Evolutionary conservation across 64 coral and sea anemone species (phyloP).

Genomic region (Porites lutea): DNA sequence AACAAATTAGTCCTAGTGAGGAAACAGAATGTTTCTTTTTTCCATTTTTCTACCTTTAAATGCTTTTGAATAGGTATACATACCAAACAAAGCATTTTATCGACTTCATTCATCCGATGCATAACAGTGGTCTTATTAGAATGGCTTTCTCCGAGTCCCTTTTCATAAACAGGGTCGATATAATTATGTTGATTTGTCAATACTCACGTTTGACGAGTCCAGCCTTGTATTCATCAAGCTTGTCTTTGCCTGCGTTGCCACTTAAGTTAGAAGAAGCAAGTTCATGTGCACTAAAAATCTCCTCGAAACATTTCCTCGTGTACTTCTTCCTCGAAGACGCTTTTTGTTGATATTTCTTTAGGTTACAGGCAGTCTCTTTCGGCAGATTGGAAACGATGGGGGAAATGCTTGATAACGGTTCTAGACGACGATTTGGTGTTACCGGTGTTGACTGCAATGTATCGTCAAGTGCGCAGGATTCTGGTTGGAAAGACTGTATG

Average conservation of each 20-base stretch:
- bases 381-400: slow-evolving; percentile 8
- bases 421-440: background rate
- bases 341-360: background rate
- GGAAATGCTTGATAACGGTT: background rate
- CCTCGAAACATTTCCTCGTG: background rate
- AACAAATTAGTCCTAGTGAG: too few species aligned
- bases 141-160: too few species aligned
- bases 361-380: background rate
- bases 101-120: too few species aligned
- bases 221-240: too few species aligned
- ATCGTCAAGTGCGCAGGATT: background rate
- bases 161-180: too few species aligned
- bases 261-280: background rate
- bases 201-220: too few species aligned
- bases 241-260: background rate
- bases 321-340: background rate
- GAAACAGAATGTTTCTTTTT: too few species aligned
- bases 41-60: too few species aligned
- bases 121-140: too few species aligned
- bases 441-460: background rate
- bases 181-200: too few species aligned
- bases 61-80: too few species aligned
- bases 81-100: too few species aligned
- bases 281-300: background rate
- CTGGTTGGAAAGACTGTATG: slow-evolving; percentile 1